Percentiles rank a stretch among this genome's conserved stretches.
These are phyloP conservation scores for Engystomops pustulosus DNA, from an alignment of 2,113 vertebrate species.

Conservation along the genomic window DNA sequence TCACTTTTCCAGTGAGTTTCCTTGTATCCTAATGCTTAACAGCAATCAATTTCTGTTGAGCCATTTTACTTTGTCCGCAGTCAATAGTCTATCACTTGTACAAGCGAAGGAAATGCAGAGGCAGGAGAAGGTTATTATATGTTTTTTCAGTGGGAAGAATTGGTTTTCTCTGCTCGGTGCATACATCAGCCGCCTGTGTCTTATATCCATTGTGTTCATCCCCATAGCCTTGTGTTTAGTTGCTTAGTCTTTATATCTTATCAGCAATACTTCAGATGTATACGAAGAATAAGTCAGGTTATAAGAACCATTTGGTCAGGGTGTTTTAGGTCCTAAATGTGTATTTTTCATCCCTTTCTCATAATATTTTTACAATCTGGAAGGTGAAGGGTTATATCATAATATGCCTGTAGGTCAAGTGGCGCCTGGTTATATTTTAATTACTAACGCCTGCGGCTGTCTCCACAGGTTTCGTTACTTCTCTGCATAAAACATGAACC, in stretches of 20 bases:
- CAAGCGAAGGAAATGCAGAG: background rate
- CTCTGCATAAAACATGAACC: constrained; percentile 75
- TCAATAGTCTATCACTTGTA: constrained; percentile 53
- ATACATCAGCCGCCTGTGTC: constrained; percentile 31
- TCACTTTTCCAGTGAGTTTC: background rate
- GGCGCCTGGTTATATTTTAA: constrained; percentile 71
- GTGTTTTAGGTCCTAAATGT: background rate
- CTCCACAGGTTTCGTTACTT: constrained; percentile 73
- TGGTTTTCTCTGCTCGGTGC: background rate
- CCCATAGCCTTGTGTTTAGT: background rate
- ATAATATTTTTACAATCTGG: constrained; percentile 62
- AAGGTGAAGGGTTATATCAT: constrained; percentile 67
- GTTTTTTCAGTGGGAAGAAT: constrained; percentile 20
- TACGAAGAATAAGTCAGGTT: background rate
- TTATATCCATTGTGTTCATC: background rate
- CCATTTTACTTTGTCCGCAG: constrained; percentile 14
- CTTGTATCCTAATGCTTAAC: constrained; percentile 51
- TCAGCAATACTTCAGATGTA: background rate
- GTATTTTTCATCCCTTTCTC: constrained; percentile 58
- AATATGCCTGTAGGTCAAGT: constrained; percentile 68
- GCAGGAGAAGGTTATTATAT: constrained; percentile 11
- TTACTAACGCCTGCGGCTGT: constrained; percentile 69
- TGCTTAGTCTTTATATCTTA: background rate
- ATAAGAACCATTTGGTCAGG: background rate
- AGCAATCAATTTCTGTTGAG: constrained; percentile 61